Evolutionary conservation across 1,140 invertebrate species (phyloP).

Genomic region (Mylabris phalerata): DNA sequence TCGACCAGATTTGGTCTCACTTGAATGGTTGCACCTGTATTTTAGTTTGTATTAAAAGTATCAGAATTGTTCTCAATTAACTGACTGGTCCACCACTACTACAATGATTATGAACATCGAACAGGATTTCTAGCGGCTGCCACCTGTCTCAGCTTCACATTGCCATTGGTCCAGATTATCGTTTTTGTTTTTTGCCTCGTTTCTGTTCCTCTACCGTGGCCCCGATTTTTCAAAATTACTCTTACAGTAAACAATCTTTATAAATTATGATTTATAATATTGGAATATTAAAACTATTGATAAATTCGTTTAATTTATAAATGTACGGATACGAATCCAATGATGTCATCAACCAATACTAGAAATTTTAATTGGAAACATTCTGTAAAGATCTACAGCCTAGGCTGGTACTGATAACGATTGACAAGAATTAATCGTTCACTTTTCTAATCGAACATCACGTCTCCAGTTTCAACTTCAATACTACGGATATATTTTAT

Average conservation of each 20-base stretch:
- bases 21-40: constrained; percentile 13
- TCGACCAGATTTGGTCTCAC: neutral
- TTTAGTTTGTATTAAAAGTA: neutral
- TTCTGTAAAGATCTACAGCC: constrained; percentile 1
- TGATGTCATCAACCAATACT: neutral
- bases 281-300: neutral
- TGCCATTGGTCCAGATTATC: constrained; percentile 28
- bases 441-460: neutral
- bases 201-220: neutral
- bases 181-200: constrained; percentile 21
- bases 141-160: constrained; percentile 27
- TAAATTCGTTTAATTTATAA: constrained; percentile 1
- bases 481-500: too few relatives aligned
- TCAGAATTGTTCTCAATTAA: constrained; percentile 13
- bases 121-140: constrained; percentile 31
- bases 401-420: neutral
- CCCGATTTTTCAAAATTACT: too few relatives aligned
- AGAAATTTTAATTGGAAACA: constrained; percentile 11
- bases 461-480: too few relatives aligned
- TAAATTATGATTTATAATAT: constrained; percentile 12
- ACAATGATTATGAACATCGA: constrained; percentile 29
- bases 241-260: constrained; percentile 6
- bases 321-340: constrained; percentile 3
- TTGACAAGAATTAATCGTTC: constrained; percentile 14
- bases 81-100: constrained; percentile 19